Evolutionary conservation across 2,797 vertebrate species (phyloP).

Genomic region (Muraenolepis orangiensis): DNA sequence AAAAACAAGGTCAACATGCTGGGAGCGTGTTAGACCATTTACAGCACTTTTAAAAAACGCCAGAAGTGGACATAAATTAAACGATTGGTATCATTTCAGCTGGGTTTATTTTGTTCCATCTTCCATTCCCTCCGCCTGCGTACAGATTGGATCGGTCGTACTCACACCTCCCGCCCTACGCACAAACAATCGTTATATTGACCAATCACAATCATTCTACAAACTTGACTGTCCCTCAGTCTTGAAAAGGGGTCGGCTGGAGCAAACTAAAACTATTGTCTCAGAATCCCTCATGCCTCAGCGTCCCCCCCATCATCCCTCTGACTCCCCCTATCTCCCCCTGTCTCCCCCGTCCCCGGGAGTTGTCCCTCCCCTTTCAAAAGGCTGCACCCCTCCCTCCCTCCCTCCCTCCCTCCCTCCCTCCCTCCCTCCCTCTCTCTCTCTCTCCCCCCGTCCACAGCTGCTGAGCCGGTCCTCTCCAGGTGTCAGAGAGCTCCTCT

Average conservation of each 20-base stretch:
- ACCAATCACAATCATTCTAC: constrained; percentile 61
- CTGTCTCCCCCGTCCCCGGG: constrained; percentile 26
- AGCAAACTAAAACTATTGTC: constrained; percentile 38
- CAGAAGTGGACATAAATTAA: constrained; percentile 19
- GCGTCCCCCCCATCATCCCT: constrained; percentile 33
- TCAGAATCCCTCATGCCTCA: neutral
- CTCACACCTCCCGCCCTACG: constrained; percentile 7
- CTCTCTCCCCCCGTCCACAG: constrained; percentile 46
- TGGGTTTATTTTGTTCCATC: neutral
- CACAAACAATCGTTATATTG: constrained; percentile 40
- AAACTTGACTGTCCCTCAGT: no score
- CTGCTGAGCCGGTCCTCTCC: constrained; percentile 64
- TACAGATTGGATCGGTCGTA: constrained; percentile 16
- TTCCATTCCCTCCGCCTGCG: constrained; percentile 10
- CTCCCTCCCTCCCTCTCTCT: constrained; percentile 47
- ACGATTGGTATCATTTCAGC: neutral
- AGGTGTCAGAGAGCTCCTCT: constrained; percentile 69
- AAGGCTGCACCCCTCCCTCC: neutral
- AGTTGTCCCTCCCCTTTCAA: neutral
- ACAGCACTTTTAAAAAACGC: constrained; percentile 11
- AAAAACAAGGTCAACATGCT: constrained; percentile 9
- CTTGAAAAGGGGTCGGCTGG: constrained; percentile 30
- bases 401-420: neutral
- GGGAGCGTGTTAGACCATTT: neutral
- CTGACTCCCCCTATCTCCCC: constrained; percentile 36